A percentile compares a stretch with the other conserved stretches of the same genome.
These are phyloP conservation scores for Montipora capricornis DNA, from an alignment of 64 coral and sea anemone genomes.

Conservation along the genomic window DNA sequence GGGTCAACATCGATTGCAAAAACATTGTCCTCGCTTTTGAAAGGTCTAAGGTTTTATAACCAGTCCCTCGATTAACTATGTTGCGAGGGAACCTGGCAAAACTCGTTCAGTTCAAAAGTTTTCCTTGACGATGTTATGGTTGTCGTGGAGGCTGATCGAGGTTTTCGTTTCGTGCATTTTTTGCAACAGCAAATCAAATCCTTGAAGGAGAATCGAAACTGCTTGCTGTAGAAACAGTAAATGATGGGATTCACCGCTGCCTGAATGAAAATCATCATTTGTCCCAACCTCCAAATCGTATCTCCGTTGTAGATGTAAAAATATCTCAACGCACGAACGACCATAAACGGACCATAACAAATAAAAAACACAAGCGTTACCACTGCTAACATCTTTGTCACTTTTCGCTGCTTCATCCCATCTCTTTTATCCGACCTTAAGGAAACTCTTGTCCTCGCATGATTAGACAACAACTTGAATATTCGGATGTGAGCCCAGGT, in stretches of 20 bases:
- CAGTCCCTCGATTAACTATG: too few relatives aligned
- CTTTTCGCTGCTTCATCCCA: constrained; percentile 38
- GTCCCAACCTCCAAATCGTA: constrained; percentile 66
- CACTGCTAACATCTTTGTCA: constrained; percentile 84
- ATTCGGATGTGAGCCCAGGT: constrained; percentile 65
- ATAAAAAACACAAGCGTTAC: constrained; percentile 79
- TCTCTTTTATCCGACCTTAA: background rate
- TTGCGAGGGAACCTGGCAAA: background rate
- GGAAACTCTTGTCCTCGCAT: constrained; percentile 20
- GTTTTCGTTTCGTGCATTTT: background rate
- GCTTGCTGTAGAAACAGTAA: constrained; percentile 89
- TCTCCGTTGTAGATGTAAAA: constrained; percentile 70
- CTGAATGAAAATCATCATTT: constrained; percentile 88
- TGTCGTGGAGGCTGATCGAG: background rate
- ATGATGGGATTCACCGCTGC: constrained; percentile 85
- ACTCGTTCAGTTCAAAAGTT: constrained; percentile 10
- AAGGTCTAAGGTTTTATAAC: too few relatives aligned
- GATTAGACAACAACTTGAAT: constrained; percentile 55
- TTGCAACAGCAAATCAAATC: constrained; percentile 43
- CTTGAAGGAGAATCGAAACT: constrained; percentile 72
- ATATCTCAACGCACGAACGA: constrained; percentile 72
- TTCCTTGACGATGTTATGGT: constrained; percentile 1
- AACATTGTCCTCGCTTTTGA: too few relatives aligned
- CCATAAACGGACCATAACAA: constrained; percentile 81
- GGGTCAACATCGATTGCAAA: too few relatives aligned